Evolutionary conservation across 2,113 vertebrate species (phyloP), one percentile per base, ranked within the genome.

Genomic region (Burhinus oedicnemus): DNA sequence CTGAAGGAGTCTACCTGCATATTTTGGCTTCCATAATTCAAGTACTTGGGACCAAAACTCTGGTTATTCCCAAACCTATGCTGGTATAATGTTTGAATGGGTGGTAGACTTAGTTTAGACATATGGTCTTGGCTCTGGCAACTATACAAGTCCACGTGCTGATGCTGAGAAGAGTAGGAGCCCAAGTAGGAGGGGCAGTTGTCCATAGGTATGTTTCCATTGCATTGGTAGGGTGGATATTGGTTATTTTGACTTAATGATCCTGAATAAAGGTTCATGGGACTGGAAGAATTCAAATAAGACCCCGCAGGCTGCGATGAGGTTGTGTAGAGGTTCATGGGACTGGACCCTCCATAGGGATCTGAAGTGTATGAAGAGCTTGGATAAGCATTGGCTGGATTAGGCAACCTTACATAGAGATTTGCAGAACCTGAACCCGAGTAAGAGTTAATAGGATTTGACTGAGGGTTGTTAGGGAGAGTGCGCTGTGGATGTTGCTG

Each of bases 221-320:
- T 99, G 97, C 98, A 99, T 78, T 99, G 99, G 91, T 99, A 99
- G 42, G 98, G 97, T 69, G 98, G 96, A 70, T 99, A 99, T 75
- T 99, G 98, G 89, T 94, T 97, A 93, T 94, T 98, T 90, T 98
- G 98, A 95, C 96, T 98, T 86, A 99, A 86, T 49, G 98, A 97
- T 91, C 98, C 98, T 47, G 98, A 95, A 95, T 98, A 99, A 95
- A 98, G 94, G 90, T 97, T 98, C 86, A 98, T 93, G 82, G 98
- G 97, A 96, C 98, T 98, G 90, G 99, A 98, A 94, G 99, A 98
- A 97, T 98, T 99, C 77, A 99, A 98, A 97, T 99, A 99, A 64
- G 99, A 98, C 82, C 98, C 98, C 49, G 94, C 85, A 96, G 98
- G 83, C 79, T 99, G 98, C 55, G 99, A 96, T 61, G 98, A 97